Evolutionary conservation across 2,113 vertebrate genomes (phyloP), one percentile per base, ranked within the genome.

Genomic region (Columba janthina): DNA sequence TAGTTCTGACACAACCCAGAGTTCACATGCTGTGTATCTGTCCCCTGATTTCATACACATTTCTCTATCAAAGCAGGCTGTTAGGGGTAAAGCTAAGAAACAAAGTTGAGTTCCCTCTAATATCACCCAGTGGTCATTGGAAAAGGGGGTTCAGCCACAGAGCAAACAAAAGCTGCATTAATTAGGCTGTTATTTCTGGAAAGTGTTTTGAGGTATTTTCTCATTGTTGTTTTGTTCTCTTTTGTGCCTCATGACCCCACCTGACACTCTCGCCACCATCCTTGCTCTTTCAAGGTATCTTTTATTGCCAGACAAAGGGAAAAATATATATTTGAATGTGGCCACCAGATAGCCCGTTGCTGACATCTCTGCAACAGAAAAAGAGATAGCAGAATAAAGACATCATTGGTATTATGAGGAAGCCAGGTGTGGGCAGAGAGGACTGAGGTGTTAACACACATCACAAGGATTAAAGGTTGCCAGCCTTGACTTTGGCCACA

Each of bases 241-340:
- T 94, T 89, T 90, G 90, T 31, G 65, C 90, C 73, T 90, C 0
- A 0, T 93, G 96, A 96, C 94, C 96, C 83, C 61, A 84, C 44
- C 92, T 96, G 94, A 93, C 94, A 94, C 18, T 93, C 94, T 96
- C 96, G 81, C 93, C 73, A 92, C 57, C 79, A 69, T 90, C 53
- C 90, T 86, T 84, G 80, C 88, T 94, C 94, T 93, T 97, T 97
- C 88, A 93, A 93, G 72, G 50, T 74, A 69, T 61, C 93, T 89
- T 95, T 95, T 96, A 93, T 92, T 86, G 66, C 65, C 88, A 93
- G 93, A 97, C 94, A 96, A 96, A 96, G 40, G 54, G n/a, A 82
- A 85, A 95, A 90, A 93, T 78, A 69, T 75, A 88, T 96, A 81
- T 97, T 92, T 95, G 96, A 94, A 92, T 86, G 90, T 69, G 92